A percentile compares a stretch with the other conserved stretches of the same genome.
Conservation (phyloP, 2,888 invertebrate species). For the Scaptomyza caliginosa region DNA sequence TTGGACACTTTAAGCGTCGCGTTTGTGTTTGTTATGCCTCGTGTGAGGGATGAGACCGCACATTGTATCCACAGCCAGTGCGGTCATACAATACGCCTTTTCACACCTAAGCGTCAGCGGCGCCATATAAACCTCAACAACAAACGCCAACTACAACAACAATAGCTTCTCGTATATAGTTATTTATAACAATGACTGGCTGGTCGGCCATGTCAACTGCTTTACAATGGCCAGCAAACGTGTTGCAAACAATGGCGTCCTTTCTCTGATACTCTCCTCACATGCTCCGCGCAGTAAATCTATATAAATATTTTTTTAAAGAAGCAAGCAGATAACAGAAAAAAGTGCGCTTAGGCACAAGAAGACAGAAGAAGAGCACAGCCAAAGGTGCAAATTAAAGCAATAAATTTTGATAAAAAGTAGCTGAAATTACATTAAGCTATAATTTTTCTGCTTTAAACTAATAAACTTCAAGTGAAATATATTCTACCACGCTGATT, state of each 20-base stretch:
- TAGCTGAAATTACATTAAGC: too few relatives aligned
- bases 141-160: constrained; percentile 17
- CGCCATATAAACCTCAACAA: constrained; percentile 32
- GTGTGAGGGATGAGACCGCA: constrained; percentile 20
- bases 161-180: constrained; percentile 31
- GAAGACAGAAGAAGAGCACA: neutral
- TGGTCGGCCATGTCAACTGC: constrained; percentile 54
- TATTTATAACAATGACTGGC: constrained; percentile 58
- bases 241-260: constrained; percentile 35
- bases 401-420: too few relatives aligned
- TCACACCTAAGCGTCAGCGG: constrained; percentile 64
- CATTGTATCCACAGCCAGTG: constrained; percentile 23
- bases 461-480: too few relatives aligned
- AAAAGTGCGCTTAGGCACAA: constrained; percentile 3
- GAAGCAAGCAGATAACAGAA: neutral
- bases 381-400: constrained; percentile 2
- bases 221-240: constrained; percentile 34
- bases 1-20: constrained; percentile 54
- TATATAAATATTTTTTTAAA: constrained; percentile 56
- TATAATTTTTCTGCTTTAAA: too few relatives aligned
- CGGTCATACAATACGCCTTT: constrained; percentile 61
- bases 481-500: too few relatives aligned
- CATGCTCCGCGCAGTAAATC: constrained; percentile 28
- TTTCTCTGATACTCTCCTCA: neutral
- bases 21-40: neutral